Conservation (phyloP, 1,140 invertebrate genomes). For the Cyclargus thomasi region DNA sequence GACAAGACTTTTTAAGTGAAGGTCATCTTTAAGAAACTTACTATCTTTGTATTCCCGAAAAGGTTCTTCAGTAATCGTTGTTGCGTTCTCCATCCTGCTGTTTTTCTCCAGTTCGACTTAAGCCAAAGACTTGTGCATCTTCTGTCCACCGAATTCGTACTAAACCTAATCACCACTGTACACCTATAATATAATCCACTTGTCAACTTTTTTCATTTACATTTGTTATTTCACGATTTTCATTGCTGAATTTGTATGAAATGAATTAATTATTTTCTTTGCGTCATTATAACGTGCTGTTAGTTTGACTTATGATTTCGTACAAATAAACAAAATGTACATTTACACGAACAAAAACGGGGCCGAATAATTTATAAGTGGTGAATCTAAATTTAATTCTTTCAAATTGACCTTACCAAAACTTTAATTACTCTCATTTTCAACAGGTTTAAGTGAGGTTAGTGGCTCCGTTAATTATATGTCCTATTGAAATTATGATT, state of each 20-base stretch:
- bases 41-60: not conserved
- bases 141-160: not conserved
- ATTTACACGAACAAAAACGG: not conserved
- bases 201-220: not conserved
- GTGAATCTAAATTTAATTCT: too few species aligned
- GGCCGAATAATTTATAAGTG: not conserved
- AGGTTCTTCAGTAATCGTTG: not conserved
- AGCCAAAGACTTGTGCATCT: not conserved
- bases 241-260: not conserved
- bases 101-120: not conserved
- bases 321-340: not conserved
- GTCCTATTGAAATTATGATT: not conserved
- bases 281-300: not conserved
- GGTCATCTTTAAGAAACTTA: not conserved
- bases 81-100: not conserved
- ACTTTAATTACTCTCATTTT: not conserved
- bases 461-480: not conserved
- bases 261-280: not conserved
- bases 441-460: not conserved
- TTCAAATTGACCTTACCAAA: not conserved
- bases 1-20: too few species aligned
- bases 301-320: not conserved
- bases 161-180: not conserved
- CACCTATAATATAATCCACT: not conserved
- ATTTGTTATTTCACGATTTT: not conserved